These are phyloP conservation scores for Hemicordylus capensis DNA, from an alignment of 2,113 vertebrate genomes.

Conservation along the genomic window DNA sequence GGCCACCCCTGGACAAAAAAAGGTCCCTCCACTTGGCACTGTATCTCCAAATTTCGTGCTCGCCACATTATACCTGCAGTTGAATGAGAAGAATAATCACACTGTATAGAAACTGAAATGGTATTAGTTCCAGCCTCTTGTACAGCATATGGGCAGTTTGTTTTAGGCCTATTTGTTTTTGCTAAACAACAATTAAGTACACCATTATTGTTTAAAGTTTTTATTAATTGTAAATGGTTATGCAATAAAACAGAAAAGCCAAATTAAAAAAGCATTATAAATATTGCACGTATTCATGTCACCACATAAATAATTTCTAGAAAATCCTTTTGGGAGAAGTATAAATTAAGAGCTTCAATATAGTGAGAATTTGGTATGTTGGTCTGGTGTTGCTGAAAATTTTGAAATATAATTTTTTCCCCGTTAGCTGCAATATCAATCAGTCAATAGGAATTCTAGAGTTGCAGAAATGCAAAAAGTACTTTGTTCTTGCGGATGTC, in stretches of 20 bases:
- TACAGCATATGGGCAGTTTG: conserved; percentile 14
- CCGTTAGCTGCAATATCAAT: not conserved
- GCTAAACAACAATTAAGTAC: conserved; percentile 13
- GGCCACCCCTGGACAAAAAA: not conserved
- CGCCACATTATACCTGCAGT: not conserved
- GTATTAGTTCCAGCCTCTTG: conserved; percentile 6
- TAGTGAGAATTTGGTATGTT: conserved; percentile 32
- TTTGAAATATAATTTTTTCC: not conserved
- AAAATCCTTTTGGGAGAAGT: conserved; percentile 56
- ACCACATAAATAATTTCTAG: conserved; percentile 63
- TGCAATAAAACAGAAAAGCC: conserved; percentile 66
- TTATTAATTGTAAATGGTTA: conserved; percentile 77
- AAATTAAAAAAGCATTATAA: conserved; percentile 72
- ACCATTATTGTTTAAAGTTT: conserved; percentile 69
- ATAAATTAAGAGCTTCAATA: conserved; percentile 72
- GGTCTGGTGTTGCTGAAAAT: conserved; percentile 14
- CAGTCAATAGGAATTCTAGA: not conserved
- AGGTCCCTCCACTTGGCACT: not conserved
- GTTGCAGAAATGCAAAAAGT: not conserved
- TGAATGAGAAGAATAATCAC: conserved; percentile 8
- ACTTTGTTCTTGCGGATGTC: conserved; percentile 21
- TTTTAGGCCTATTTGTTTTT: conserved; percentile 20
- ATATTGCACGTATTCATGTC: conserved; percentile 87
- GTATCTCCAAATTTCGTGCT: not conserved
- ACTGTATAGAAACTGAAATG: not conserved